phyloP scores from a whole-genome alignment of 2,888 invertebrate genomes.

The Tryphoninae sp. region DNA sequence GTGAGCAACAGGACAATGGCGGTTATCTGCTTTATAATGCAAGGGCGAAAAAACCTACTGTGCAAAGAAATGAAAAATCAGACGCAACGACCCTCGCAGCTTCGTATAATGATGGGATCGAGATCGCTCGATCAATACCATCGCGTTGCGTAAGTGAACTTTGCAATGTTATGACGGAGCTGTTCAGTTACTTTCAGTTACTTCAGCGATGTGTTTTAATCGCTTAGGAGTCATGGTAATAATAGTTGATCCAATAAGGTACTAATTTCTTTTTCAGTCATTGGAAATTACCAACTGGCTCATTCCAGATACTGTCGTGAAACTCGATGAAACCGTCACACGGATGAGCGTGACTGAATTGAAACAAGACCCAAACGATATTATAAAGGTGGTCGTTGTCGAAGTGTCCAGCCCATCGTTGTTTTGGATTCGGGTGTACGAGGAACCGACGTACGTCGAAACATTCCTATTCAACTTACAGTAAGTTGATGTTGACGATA shows the following conservation, averaged over 20 bases:
- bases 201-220: not conserved
- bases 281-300: slow-evolving; percentile 63
- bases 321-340: slow-evolving; percentile 71
- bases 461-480: slow-evolving; percentile 72
- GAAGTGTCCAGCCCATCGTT: slow-evolving; percentile 77
- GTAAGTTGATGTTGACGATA: slow-evolving; percentile 64
- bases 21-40: slow-evolving; percentile 71
- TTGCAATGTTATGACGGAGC: too few relatives aligned
- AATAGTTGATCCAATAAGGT: not conserved
- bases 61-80: not conserved
- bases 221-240: not conserved
- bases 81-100: slow-evolving; percentile 58
- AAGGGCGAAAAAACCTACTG: slow-evolving; percentile 57
- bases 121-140: too few relatives aligned
- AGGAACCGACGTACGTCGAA: slow-evolving; percentile 65
- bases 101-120: not conserved
- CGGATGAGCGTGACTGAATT: slow-evolving; percentile 69
- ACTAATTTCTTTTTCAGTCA: slow-evolving; percentile 64
- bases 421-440: slow-evolving; percentile 76
- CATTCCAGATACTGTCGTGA: slow-evolving; percentile 73
- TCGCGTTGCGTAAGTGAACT: too few relatives aligned
- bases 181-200: too few relatives aligned
- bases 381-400: slow-evolving; percentile 69
- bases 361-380: slow-evolving; percentile 48
- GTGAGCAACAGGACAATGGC: slow-evolving; percentile 63